Conservation (phyloP, 2,888 invertebrate species). For the Philereme transversata region DNA sequence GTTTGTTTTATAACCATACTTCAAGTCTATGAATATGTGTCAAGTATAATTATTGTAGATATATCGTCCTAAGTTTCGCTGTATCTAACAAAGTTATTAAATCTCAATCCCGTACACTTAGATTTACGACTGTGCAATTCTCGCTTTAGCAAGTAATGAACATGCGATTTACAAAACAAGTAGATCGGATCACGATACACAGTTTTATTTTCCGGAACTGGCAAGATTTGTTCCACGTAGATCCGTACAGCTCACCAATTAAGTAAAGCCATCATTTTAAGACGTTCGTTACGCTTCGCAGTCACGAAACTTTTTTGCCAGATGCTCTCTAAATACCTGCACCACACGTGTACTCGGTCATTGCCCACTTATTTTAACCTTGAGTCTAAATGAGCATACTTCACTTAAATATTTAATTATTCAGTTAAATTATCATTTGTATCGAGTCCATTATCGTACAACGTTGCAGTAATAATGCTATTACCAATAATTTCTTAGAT, state of each 20-base stretch:
- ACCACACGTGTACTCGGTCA: conserved; percentile 36
- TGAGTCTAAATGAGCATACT: conserved; percentile 31
- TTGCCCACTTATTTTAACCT: conserved; percentile 40
- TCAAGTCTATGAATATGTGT: too few species aligned
- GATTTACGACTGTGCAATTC: conserved; percentile 31
- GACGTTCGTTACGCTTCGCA: conserved; percentile 63
- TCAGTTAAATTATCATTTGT: conserved; percentile 25
- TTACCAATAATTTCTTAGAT: conserved; percentile 19
- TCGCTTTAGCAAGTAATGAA: conserved; percentile 46
- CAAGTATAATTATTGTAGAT: not conserved
- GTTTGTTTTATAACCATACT: too few species aligned
- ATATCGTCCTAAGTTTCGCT: not conserved
- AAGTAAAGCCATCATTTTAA: conserved; percentile 58
- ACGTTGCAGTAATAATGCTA: conserved; percentile 18
- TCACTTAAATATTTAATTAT: conserved; percentile 22
- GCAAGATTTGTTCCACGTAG: conserved; percentile 67
- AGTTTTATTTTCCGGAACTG: conserved; percentile 67
- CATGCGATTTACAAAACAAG: conserved; percentile 58
- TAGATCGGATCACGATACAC: conserved; percentile 65
- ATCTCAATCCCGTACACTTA: conserved; percentile 21
- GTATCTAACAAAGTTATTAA: conserved; percentile 11
- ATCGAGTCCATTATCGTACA: conserved; percentile 25
- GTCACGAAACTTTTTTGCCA: conserved; percentile 56
- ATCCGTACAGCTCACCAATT: conserved; percentile 62
- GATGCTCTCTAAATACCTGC: conserved; percentile 33